A percentile compares a stretch with the other conserved stretches of the same genome.
Evolutionary conservation across 2,113 vertebrate species (phyloP).

Genomic region (Rhadina sibilatrix): DNA sequence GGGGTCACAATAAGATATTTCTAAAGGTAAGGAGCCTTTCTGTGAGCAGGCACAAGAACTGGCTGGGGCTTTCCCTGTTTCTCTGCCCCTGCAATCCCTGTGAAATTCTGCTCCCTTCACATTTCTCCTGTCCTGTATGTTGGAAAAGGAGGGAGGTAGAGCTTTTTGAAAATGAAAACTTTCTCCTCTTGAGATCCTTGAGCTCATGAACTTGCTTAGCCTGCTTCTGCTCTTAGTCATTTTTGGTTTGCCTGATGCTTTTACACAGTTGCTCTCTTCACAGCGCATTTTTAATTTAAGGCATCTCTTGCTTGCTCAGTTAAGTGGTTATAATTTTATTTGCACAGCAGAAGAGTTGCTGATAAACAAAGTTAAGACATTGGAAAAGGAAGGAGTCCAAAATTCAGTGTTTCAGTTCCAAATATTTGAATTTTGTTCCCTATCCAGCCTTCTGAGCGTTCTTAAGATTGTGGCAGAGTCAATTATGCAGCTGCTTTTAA

Average conservation of each 20-base stretch:
- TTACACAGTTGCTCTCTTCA: not conserved
- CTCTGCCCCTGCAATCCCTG: not conserved
- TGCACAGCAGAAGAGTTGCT: not conserved
- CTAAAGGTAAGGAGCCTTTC: not conserved
- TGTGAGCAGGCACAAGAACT: not conserved
- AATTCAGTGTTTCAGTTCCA: conserved; percentile 9
- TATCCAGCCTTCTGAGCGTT: conserved; percentile 5
- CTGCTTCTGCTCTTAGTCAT: not conserved
- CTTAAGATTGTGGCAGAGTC: not conserved
- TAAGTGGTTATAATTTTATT: conserved; percentile 14
- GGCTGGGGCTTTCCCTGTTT: not conserved
- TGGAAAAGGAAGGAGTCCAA: conserved; percentile 19
- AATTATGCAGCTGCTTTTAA: conserved; percentile 2
- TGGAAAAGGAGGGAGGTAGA: not conserved
- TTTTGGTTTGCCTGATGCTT: not conserved
- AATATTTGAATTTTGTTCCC: conserved; percentile 19
- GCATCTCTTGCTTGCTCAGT: not conserved
- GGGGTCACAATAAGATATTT: not conserved
- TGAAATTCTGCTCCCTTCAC: not conserved
- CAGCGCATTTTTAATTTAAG: not conserved
- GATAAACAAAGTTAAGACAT: conserved; percentile 45
- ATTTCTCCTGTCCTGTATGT: not conserved
- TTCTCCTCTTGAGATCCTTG: not conserved
- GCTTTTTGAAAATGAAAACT: not conserved
- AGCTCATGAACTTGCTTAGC: not conserved